Conservation (phyloP, 2,113 vertebrate species). For the Aleadryas rufinucha region DNA sequence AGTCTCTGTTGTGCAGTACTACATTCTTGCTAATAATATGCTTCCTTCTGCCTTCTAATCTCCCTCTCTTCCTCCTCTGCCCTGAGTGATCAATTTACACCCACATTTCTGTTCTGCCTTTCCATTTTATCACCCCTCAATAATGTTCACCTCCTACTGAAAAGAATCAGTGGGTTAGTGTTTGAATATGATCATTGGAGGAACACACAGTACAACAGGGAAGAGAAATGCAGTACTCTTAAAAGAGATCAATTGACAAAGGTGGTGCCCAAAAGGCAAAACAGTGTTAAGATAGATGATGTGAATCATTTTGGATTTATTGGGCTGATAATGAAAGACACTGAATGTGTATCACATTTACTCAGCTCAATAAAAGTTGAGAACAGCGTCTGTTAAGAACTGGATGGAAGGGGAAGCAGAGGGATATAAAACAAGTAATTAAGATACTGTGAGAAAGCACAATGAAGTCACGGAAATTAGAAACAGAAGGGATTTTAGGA, state of each 20-base stretch:
- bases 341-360: not conserved
- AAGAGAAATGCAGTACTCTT: not conserved
- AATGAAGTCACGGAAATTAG: not conserved
- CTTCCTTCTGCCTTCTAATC: not conserved
- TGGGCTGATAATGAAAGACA: slow-evolving; percentile 26
- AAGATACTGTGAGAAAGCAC: not conserved
- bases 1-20: not conserved
- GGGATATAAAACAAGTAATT: slow-evolving; percentile 13
- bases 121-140: not conserved
- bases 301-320: slow-evolving; percentile 38
- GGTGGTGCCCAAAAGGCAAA: slow-evolving; percentile 24
- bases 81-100: not conserved
- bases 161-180: not conserved
- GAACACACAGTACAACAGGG: not conserved
- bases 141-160: not conserved
- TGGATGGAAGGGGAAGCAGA: not conserved
- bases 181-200: not conserved
- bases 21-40: not conserved
- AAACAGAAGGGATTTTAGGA: not conserved
- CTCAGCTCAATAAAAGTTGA: not conserved
- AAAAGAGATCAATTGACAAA: not conserved
- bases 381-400: not conserved
- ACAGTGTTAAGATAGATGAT: not conserved
- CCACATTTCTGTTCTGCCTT: not conserved
- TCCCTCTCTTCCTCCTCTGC: not conserved